These are phyloP conservation scores for Eudemis profundana DNA, from an alignment of 2,888 invertebrate genomes.

Conservation along the genomic window DNA sequence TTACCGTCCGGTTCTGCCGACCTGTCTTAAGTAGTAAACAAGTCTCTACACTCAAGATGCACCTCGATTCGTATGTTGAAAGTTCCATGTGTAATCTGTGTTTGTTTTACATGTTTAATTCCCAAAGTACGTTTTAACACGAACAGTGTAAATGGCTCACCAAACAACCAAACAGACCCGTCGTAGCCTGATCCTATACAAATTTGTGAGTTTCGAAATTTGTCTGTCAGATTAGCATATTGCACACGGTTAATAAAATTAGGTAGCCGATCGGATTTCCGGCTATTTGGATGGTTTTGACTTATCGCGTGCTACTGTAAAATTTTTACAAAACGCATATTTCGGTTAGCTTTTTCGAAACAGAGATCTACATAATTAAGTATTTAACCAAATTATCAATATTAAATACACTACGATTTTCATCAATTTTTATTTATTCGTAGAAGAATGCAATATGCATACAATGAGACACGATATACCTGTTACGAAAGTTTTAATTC, in stretches of 20 bases:
- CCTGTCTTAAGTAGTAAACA: too few relatives aligned
- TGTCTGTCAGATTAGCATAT: conserved; percentile 29
- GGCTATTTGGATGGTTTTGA: conserved; percentile 16
- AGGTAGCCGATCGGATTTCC: conserved; percentile 38
- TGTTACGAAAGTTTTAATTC: too few relatives aligned
- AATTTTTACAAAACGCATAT: not conserved
- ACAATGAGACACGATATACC: too few relatives aligned
- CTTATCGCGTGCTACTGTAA: conserved; percentile 31
- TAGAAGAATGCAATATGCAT: too few relatives aligned
- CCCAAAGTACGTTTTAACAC: too few relatives aligned
- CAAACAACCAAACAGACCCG: not conserved
- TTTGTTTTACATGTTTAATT: too few relatives aligned
- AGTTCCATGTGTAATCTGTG: too few relatives aligned
- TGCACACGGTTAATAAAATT: conserved; percentile 27
- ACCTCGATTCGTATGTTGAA: too few relatives aligned
- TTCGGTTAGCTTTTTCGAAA: not conserved
- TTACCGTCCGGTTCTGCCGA: too few relatives aligned
- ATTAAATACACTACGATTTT: not conserved
- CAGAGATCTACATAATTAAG: not conserved
- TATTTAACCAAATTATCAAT: not conserved
- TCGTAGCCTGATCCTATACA: not conserved
- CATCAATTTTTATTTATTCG: too few relatives aligned
- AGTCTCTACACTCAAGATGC: too few relatives aligned
- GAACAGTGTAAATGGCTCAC: too few relatives aligned
- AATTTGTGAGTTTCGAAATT: not conserved